These are phyloP conservation scores for Hydrolagus affinis DNA, from an alignment of 2,113 vertebrate species.

Conservation along the genomic window DNA sequence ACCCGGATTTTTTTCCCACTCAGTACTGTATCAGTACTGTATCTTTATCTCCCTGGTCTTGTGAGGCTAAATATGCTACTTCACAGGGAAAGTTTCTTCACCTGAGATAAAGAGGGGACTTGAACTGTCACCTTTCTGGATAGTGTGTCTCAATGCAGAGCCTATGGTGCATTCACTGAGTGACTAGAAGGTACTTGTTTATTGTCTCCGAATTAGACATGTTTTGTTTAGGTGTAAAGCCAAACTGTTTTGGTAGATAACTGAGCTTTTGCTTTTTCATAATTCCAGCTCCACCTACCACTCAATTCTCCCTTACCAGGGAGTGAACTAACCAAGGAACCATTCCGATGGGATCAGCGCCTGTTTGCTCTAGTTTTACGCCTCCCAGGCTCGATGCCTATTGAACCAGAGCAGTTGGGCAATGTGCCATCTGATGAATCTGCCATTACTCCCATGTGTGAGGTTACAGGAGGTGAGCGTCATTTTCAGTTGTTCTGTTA, in stretches of 20 bases:
- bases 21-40: too few species aligned
- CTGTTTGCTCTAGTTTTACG: slow-evolving; percentile 81
- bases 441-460: slow-evolving; percentile 87
- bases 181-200: too few species aligned
- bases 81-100: too few species aligned
- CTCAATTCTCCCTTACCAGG: slow-evolving; percentile 86
- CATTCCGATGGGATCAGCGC: slow-evolving; percentile 90
- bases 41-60: too few species aligned
- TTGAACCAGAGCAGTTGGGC: slow-evolving; percentile 70
- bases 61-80: too few species aligned
- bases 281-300: slow-evolving; percentile 79
- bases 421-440: slow-evolving; percentile 80
- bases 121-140: too few species aligned
- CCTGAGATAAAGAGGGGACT: too few species aligned
- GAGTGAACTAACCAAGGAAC: slow-evolving; percentile 87
- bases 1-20: too few species aligned
- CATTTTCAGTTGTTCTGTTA: not conserved
- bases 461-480: slow-evolving; percentile 79
- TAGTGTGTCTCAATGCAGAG: too few species aligned
- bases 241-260: not conserved
- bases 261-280: not conserved
- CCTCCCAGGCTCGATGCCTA: slow-evolving; percentile 68
- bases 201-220: too few species aligned
- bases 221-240: too few species aligned
- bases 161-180: too few species aligned